Evolutionary conservation across 2,888 invertebrate species (phyloP).

Genomic region (Agrochola circellaris): DNA sequence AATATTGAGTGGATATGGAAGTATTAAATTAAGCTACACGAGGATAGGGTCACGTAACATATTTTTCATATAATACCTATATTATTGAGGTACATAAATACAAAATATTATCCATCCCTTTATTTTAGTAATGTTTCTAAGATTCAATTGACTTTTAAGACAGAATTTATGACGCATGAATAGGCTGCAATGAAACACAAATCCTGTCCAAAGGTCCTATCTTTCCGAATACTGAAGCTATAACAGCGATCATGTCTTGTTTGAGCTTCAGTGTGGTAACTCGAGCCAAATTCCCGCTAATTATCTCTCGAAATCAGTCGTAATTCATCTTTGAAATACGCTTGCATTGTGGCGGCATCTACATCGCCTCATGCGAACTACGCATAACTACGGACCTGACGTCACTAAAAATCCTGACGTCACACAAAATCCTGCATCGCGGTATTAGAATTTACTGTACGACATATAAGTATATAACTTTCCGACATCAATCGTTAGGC

Average conservation of each 20-base stretch:
- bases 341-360: too few species aligned
- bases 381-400: too few species aligned
- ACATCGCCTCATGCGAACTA: too few species aligned
- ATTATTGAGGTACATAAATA: neutral
- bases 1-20: constrained; percentile 32
- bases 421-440: too few species aligned
- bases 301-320: neutral
- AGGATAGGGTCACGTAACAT: constrained; percentile 2
- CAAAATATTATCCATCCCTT: too few species aligned
- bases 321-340: neutral
- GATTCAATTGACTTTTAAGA: neutral
- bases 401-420: too few species aligned
- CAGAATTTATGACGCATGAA: neutral
- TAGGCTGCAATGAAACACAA: neutral
- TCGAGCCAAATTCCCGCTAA: neutral
- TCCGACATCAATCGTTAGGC: too few species aligned
- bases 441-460: too few species aligned
- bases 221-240: neutral
- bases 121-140: neutral
- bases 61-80: neutral
- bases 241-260: too few species aligned
- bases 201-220: neutral
- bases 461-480: too few species aligned
- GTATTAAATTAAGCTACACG: constrained; percentile 29
- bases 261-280: neutral